Evolutionary conservation across 2,113 vertebrate species (phyloP), one percentile per base, ranked within the genome.

Genomic region (Salminus brasiliensis): DNA sequence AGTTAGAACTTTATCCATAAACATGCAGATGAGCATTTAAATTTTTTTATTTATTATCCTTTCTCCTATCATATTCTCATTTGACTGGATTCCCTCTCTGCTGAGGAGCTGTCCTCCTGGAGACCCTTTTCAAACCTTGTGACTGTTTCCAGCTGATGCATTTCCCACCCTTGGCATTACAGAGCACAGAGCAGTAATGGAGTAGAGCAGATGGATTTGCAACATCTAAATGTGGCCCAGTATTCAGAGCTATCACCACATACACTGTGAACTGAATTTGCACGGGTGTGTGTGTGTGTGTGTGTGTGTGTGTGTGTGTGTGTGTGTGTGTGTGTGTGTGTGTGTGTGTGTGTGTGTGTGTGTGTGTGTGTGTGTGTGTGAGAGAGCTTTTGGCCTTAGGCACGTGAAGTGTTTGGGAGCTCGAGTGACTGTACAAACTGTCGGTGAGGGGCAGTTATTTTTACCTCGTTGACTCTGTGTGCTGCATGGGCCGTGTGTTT

Each of bases 381-480:
- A 60, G 70, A 32, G 59, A 23, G 12, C 5, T 77, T 88, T 84
- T 79, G 43, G 41, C 79, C 69, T 43, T 79, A 84, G 86, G 83
- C 85, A 85, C 66, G 80, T 86, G 84, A 85, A 39, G 55, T 32
- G 78, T 83, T 81, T 52, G 49, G 81, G 79, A 75, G 85, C 76
- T 88, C 74, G 83, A 85, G 84, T 85, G 81, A 83, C 83, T 86
- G 83, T 72, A 59, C 67, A 82, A 39, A 74, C 81, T 72, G 75
- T 77, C 62, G 76, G 70, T 78, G 72, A 53, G 45, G n/a, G n/a
- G n/a, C n/a, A n/a, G 85, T 91, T 92, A 93, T 91, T 92, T 93
- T 90, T 90, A 89, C 84, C 68, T 73, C 59, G 2, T 32, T 36
- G 15, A 7, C 27, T 34, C 23, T 62, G 30, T 66, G 71, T 69